Evolutionary conservation across 2,797 vertebrate genomes (phyloP).

Genomic region (Thalassophryne amazonica): DNA sequence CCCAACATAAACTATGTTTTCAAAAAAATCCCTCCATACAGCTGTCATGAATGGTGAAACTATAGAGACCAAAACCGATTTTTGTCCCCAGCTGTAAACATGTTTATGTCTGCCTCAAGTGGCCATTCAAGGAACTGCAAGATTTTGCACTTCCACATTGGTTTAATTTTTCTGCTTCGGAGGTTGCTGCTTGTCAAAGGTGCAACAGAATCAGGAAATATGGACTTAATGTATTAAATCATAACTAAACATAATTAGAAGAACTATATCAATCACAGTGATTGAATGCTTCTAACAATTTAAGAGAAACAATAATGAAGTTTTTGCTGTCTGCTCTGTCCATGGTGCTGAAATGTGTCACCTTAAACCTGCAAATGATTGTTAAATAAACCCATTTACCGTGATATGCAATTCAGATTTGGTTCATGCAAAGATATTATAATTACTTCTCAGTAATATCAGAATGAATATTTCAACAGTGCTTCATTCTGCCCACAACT

Average conservation of each 20-base stretch:
- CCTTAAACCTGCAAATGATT: conserved; percentile 1
- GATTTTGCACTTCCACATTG: no score
- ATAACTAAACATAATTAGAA: background rate
- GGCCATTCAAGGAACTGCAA: no score
- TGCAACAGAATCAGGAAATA: no score
- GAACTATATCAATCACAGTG: no score
- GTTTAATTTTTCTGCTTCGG: no score
- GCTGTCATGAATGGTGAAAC: background rate
- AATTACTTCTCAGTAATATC: background rate
- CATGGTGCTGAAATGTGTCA: conserved; percentile 61
- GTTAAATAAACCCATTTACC: conserved; percentile 13
- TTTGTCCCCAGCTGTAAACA: no score
- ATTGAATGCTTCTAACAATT: background rate
- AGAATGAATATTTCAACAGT: background rate
- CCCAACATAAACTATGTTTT: no score
- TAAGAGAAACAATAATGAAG: background rate
- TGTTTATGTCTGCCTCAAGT: no score
- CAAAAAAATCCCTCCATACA: no score
- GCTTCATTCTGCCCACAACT: conserved; percentile 5
- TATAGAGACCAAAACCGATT: no score
- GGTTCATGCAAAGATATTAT: background rate
- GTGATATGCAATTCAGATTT: conserved; percentile 1
- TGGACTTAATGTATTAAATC: background rate
- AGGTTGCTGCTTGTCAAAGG: no score
- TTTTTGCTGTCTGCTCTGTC: conserved; percentile 46